Evolutionary conservation across 2,888 invertebrate genomes (phyloP), one percentile per base, ranked within the genome.

Genomic region (Thalpophila matura): DNA sequence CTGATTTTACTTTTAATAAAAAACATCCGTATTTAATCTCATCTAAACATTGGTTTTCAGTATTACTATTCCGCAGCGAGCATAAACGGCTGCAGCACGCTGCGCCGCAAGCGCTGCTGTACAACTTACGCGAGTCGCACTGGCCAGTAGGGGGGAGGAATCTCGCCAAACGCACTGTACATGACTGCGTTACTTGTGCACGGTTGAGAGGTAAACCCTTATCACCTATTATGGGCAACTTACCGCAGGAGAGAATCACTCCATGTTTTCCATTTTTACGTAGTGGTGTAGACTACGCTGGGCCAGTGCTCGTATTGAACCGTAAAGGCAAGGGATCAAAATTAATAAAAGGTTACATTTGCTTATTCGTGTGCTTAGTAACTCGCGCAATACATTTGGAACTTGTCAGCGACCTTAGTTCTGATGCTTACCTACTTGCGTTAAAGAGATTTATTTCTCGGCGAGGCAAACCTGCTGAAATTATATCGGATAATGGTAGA

Each of bases 21-120:
- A 37, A 37, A 37, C 37, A 49, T 22, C 49, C 49, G 3, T 10
- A 31, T 10, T 12, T 49, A 2, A n/a, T 49, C 12, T 24, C 35
- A 4, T 7, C 35, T 2, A 37, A 24, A 14, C 26, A 49, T 22
- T 35, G 35, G 22, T 22, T 49, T 24, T 26, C 33, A 10, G 5
- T 49, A 1, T 4, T 24, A 24, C 24, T 24, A 5, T 49, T 37
- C 7, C 24, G 14, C 0, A 4, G 18, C 20, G 26, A 49, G 24
- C 47, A 49, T 7, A 16, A 12, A 9, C 22, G 10, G 3, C 7
- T 33, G 10, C 6, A 31, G 31, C 47, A 49, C 10, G 47, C 47
- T 4, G 47, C 33, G 2, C 47, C 47, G 20, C 35, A 49, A 24
- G 20, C 31, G 4, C 20, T 49, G 3, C 16, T 49, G 3, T 10